These are phyloP conservation scores for Papilio elwesi DNA, from an alignment of 2,888 invertebrate species.

Conservation along the genomic window DNA sequence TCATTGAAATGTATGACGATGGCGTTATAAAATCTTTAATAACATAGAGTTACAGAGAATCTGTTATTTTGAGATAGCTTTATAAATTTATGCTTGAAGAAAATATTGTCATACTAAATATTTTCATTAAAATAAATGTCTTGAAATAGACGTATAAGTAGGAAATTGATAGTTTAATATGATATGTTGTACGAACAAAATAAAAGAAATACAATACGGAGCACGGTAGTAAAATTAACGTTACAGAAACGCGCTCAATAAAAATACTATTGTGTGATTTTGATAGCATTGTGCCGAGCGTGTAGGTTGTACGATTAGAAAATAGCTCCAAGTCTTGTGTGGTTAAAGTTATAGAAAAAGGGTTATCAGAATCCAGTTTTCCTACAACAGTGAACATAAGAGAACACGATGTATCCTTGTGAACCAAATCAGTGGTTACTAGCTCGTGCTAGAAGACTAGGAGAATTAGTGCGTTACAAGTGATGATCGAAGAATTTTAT, in stretches of 20 bases:
- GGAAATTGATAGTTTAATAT: slow-evolving; percentile 2
- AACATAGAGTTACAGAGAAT: slow-evolving; percentile 11
- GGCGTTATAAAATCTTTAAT: slow-evolving; percentile 12
- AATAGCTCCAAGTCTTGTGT: neutral
- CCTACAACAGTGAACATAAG: no score
- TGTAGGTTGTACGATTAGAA: neutral
- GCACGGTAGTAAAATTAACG: slow-evolving; percentile 9
- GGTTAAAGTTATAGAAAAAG: neutral
- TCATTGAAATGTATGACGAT: slow-evolving; percentile 33
- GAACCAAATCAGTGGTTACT: no score
- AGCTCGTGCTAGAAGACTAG: no score
- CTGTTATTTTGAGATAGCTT: neutral
- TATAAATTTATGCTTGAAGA: neutral
- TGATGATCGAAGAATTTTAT: no score
- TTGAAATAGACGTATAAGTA: slow-evolving; percentile 7
- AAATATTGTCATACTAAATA: neutral
- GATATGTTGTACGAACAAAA: slow-evolving; percentile 9
- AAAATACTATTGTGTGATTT: slow-evolving; percentile 4
- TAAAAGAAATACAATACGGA: slow-evolving; percentile 36
- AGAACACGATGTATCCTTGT: no score
- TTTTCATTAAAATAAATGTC: neutral
- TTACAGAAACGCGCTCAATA: slow-evolving; percentile 1
- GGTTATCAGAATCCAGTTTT: no score
- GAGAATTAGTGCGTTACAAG: no score
- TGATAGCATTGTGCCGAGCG: neutral